phyloP scores from a whole-genome alignment of 2,888 invertebrate genomes.

The Yponomeuta plumbellus region DNA sequence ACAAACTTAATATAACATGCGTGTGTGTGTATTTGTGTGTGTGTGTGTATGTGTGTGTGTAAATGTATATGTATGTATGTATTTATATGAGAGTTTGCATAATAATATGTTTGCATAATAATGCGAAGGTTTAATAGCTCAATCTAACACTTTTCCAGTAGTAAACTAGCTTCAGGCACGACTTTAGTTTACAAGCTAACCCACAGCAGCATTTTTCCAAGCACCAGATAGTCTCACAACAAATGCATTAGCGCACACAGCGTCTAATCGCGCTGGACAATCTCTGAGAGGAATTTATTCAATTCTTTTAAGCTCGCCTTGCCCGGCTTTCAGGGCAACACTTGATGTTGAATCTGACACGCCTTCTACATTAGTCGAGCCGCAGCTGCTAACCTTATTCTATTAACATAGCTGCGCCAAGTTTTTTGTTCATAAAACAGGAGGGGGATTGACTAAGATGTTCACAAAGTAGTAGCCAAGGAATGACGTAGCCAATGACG shows the following conservation, averaged over 20 bases:
- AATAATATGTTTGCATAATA: no score
- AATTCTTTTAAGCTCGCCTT: not conserved
- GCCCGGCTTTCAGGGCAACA: conserved; percentile 13
- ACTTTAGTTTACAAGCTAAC: no score
- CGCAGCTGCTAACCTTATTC: conserved; percentile 1
- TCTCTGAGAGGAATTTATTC: conserved; percentile 7
- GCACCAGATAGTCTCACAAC: not conserved
- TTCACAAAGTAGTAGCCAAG: no score
- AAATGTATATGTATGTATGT: no score
- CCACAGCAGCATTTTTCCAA: not conserved
- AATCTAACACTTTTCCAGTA: not conserved
- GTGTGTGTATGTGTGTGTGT: no score
- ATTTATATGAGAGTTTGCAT: no score
- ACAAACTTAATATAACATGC: no score
- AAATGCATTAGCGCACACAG: not conserved
- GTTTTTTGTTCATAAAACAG: not conserved
- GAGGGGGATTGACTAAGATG: no score
- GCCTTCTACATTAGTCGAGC: conserved; percentile 20
- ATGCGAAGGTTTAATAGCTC: no score
- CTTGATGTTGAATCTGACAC: conserved; percentile 20
- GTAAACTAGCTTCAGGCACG: not conserved
- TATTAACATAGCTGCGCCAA: not conserved
- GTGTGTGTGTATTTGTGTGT: no score
- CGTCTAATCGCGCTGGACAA: not conserved
- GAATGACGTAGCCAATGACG: no score